These are phyloP conservation scores for Tilapia sparmanii DNA, from an alignment of 2,113 vertebrate genomes.

Conservation along the genomic window DNA sequence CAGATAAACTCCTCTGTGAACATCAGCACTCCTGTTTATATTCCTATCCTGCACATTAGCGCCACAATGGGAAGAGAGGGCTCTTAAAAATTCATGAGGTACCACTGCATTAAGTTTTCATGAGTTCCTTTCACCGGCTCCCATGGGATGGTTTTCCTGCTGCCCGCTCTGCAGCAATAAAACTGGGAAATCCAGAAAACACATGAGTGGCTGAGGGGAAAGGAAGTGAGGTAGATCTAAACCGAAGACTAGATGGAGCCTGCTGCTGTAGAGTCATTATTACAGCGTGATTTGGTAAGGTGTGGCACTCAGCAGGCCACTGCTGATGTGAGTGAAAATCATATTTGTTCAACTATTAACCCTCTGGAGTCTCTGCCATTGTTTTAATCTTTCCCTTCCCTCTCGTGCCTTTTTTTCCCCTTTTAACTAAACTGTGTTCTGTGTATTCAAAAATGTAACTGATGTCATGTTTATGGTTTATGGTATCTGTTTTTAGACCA, in stretches of 20 bases:
- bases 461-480: not conserved
- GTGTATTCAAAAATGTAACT: not conserved
- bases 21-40: slow-evolving; percentile 22
- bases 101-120: slow-evolving; percentile 59
- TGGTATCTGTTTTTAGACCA: not conserved
- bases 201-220: not conserved
- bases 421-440: fast-evolving
- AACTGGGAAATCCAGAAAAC: slow-evolving; percentile 1
- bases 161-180: not conserved
- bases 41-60: slow-evolving; percentile 4
- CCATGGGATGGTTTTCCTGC: slow-evolving; percentile 10
- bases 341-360: not conserved
- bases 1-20: not conserved
- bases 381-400: not conserved
- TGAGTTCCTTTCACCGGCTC: slow-evolving; percentile 41
- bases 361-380: not conserved
- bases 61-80: slow-evolving; percentile 21
- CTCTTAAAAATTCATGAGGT: slow-evolving; percentile 58
- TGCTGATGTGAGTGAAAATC: not conserved
- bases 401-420: fast-evolving
- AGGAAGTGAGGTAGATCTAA: not conserved
- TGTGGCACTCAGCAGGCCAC: not conserved
- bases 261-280: not conserved
- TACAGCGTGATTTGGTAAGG: not conserved
- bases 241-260: not conserved